Percentiles rank a stretch among this genome's conserved stretches.
Evolutionary conservation across 2,113 vertebrate genomes (phyloP).

Genomic region (Oenanthe melanoleuca): DNA sequence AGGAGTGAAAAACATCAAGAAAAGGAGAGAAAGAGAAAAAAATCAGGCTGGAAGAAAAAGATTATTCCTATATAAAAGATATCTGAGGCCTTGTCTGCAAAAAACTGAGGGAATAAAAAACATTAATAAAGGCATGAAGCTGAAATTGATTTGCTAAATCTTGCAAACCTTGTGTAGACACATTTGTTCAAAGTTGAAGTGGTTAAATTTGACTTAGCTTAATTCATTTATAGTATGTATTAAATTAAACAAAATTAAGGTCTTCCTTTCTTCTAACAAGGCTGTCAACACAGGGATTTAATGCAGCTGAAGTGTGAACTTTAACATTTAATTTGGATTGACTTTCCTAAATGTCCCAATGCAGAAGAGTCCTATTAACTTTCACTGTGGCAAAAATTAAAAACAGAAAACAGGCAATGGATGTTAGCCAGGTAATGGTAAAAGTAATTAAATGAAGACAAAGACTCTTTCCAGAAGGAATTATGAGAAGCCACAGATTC

Average conservation of each 20-base stretch:
- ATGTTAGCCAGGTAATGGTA: conserved; percentile 31
- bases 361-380: conserved; percentile 25
- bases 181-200: conserved; percentile 12
- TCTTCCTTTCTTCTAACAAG: conserved; percentile 12
- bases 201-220: conserved; percentile 36
- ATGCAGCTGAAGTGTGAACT: conserved; percentile 28
- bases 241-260: conserved; percentile 54
- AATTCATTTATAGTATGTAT: conserved; percentile 26
- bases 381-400: conserved; percentile 49
- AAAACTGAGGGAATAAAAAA: not conserved
- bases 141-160: not conserved
- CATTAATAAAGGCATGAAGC: not conserved
- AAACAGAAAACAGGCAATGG: conserved; percentile 39
- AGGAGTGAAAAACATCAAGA: not conserved
- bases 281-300: conserved; percentile 39
- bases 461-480: conserved; percentile 57
- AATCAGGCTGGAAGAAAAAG: not conserved
- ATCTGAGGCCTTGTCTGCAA: not conserved
- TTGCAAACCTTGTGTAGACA: not conserved
- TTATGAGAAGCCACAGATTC: conserved; percentile 41
- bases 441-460: conserved; percentile 65
- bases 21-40: not conserved
- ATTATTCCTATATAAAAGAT: not conserved
- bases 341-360: conserved; percentile 42
- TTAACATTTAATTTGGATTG: conserved; percentile 62